phyloP scores from a whole-genome alignment of 2,888 invertebrate species.

The Lydus trimaculatus region DNA sequence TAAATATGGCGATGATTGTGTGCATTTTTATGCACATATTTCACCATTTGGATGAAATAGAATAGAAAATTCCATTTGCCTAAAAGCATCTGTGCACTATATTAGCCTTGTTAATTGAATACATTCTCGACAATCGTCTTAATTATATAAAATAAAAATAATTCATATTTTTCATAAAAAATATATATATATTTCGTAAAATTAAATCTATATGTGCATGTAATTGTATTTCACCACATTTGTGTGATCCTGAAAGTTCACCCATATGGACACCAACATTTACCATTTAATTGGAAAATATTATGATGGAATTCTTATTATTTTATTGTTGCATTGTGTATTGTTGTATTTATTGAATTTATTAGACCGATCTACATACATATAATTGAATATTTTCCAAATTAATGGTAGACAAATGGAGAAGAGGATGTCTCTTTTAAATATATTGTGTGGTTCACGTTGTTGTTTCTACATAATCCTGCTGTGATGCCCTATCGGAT shows the following conservation, averaged over 20 bases:
- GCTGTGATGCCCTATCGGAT: conserved; percentile 54
- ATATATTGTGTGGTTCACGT: conserved; percentile 26
- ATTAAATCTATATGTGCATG: conserved; percentile 42
- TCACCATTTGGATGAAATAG: conserved; percentile 23
- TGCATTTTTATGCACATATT: no score
- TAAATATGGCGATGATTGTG: conserved; percentile 26
- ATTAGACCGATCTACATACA: not conserved
- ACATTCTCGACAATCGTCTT: conserved; percentile 59
- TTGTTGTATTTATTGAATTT: not conserved
- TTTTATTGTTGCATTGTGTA: conserved; percentile 14
- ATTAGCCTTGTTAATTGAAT: conserved; percentile 54
- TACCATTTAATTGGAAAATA: conserved; percentile 27
- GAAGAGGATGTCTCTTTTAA: conserved; percentile 20
- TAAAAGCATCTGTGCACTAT: conserved; percentile 52
- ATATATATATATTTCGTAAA: conserved; percentile 43
- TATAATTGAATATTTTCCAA: not conserved
- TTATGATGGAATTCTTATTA: no score
- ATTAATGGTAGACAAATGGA: conserved; percentile 11
- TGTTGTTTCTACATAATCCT: conserved; percentile 45
- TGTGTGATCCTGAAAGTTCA: conserved; percentile 29
- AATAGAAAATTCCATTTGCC: conserved; percentile 43
- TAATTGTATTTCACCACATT: conserved; percentile 34
- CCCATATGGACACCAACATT: conserved; percentile 26
- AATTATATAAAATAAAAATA: conserved; percentile 43
- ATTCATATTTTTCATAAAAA: conserved; percentile 55